phyloP scores from a whole-genome alignment of 2,113 vertebrate genomes.

The Dinomys branickii region DNA sequence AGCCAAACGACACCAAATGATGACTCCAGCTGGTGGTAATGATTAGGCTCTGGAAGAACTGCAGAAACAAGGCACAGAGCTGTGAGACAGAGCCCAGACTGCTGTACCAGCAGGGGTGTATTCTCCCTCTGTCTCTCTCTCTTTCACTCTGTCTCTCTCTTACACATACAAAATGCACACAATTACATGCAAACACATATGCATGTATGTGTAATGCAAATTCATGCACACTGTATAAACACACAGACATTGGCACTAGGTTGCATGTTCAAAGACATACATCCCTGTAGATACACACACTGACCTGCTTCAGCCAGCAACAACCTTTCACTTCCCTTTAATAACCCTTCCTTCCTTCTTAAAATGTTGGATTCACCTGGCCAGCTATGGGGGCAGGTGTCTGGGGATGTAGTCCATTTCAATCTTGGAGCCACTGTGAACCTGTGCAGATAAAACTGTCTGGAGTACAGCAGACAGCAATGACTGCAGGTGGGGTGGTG shows the following conservation, averaged over 20 bases:
- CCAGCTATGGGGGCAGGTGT: constrained; percentile 26
- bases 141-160: too few species aligned
- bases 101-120: background rate
- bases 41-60: constrained; percentile 40
- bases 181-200: background rate
- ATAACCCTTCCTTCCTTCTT: background rate
- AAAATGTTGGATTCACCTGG: background rate
- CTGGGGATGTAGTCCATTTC: constrained; percentile 43
- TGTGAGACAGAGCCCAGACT: background rate
- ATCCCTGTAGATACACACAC: background rate
- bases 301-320: background rate
- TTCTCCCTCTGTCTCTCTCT: background rate
- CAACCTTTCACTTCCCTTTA: background rate
- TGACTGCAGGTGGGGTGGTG: background rate
- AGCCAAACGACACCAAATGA: constrained; percentile 68
- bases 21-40: constrained; percentile 64
- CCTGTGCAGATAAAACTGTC: background rate
- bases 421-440: background rate
- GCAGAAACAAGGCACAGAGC: background rate
- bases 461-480: background rate
- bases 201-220: background rate
- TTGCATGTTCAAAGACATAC: background rate
- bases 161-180: background rate
- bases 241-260: background rate
- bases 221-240: background rate